These are phyloP conservation scores for Daptonema setosum DNA, from an alignment of 2,888 invertebrate species.

Conservation along the genomic window DNA sequence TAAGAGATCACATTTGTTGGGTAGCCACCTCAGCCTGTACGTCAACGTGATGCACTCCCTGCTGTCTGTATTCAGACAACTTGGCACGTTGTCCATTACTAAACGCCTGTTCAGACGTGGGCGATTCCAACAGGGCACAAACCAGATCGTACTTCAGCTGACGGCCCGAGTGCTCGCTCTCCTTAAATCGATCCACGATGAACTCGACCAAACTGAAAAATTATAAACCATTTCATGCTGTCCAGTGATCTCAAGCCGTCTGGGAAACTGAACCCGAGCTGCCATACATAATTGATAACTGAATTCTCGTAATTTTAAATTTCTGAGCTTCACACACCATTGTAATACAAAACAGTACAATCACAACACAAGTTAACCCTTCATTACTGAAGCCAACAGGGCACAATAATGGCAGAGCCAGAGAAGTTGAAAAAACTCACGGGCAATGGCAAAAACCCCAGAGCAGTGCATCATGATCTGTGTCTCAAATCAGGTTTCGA, in stretches of 20 bases:
- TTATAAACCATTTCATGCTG: not conserved
- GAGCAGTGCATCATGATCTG: no score
- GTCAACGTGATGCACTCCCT: not conserved
- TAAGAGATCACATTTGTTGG: no score
- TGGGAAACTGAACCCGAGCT: no score
- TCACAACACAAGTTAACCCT: no score
- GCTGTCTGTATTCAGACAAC: not conserved
- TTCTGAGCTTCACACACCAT: no score
- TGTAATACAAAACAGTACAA: no score
- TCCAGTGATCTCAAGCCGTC: no score
- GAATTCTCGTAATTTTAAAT: not conserved
- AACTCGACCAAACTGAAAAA: not conserved
- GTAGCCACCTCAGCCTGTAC: not conserved
- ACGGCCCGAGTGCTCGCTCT: not conserved
- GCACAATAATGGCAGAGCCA: no score
- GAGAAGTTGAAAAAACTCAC: no score
- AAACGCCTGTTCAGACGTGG: not conserved
- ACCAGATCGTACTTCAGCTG: not conserved
- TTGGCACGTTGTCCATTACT: not conserved
- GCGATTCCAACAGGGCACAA: not conserved
- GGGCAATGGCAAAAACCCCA: no score
- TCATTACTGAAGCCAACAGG: no score
- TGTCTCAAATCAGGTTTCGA: no score
- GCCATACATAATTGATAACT: not conserved
- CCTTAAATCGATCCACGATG: not conserved